phyloP scores from a whole-genome alignment of 2,797 vertebrate genomes.

The Podarcis siculus region DNA sequence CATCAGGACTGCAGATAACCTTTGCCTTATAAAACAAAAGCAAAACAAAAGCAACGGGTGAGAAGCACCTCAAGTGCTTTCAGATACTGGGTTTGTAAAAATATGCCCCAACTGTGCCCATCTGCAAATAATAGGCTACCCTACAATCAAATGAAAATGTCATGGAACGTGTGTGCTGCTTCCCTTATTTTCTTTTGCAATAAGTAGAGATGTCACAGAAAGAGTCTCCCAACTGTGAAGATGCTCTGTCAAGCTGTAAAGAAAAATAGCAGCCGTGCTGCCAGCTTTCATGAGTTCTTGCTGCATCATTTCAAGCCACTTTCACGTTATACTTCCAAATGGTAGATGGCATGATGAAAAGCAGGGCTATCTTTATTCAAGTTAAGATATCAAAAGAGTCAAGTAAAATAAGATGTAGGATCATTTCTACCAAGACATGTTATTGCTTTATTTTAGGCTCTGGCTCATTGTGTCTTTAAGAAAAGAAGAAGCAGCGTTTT shows the following conservation, averaged over 20 bases:
- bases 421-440: not conserved
- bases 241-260: not conserved
- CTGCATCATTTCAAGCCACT: slow-evolving; percentile 31
- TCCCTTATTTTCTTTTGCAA: slow-evolving; percentile 30
- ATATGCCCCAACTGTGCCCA: not conserved
- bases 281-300: slow-evolving; percentile 15
- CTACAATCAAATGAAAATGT: not conserved
- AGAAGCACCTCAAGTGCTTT: not conserved
- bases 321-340: slow-evolving; percentile 33
- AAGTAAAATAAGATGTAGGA: not conserved
- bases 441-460: slow-evolving; percentile 26
- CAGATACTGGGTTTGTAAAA: not conserved
- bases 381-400: slow-evolving; percentile 12
- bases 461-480: not conserved
- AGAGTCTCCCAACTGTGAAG: not conserved
- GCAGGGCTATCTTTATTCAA: not conserved
- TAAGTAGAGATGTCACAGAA: slow-evolving; percentile 15
- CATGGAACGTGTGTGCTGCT: not conserved
- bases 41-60: not conserved
- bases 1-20: not conserved
- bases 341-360: slow-evolving; percentile 30
- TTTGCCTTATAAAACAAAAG: slow-evolving; percentile 31
- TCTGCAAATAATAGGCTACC: slow-evolving; percentile 11
- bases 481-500: not conserved
- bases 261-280: slow-evolving; percentile 22